These are phyloP conservation scores for Cataglyphis albicans DNA, from an alignment of 2,888 invertebrate genomes.

Conservation along the genomic window DNA sequence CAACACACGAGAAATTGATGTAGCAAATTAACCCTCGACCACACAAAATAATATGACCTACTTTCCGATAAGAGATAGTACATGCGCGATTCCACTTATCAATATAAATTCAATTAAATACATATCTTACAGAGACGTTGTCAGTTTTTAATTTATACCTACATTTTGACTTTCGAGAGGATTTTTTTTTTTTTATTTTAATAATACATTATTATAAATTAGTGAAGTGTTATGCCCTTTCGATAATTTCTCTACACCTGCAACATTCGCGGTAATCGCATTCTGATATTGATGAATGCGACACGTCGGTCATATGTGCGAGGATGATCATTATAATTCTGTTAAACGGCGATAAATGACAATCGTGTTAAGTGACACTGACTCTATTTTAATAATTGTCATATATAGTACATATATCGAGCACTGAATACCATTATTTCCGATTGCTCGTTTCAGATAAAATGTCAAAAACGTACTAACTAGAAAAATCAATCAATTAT, in stretches of 20 bases:
- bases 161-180: background rate
- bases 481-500: conserved; percentile 1
- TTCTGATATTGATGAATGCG: conserved; percentile 69
- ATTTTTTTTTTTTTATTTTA: background rate
- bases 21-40: background rate
- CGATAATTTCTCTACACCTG: conserved; percentile 6
- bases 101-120: background rate
- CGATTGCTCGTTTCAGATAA: conserved; percentile 42
- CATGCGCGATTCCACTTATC: background rate
- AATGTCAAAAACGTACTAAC: conserved; percentile 46
- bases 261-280: conserved; percentile 58
- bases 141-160: background rate
- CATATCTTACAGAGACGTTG: background rate
- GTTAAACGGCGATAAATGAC: conserved; percentile 75
- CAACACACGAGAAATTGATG: background rate
- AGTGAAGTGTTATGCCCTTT: background rate
- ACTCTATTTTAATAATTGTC: conserved; percentile 75
- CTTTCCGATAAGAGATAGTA: background rate
- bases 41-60: background rate
- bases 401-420: conserved; percentile 53
- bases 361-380: conserved; percentile 74
- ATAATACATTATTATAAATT: background rate
- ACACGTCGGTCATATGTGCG: conserved; percentile 54
- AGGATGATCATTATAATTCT: conserved; percentile 73
- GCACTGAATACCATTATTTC: conserved; percentile 49